Base-by-base conservation (phyloP, 2,888 invertebrate genomes). In the Synergus laeviventris region DNA sequence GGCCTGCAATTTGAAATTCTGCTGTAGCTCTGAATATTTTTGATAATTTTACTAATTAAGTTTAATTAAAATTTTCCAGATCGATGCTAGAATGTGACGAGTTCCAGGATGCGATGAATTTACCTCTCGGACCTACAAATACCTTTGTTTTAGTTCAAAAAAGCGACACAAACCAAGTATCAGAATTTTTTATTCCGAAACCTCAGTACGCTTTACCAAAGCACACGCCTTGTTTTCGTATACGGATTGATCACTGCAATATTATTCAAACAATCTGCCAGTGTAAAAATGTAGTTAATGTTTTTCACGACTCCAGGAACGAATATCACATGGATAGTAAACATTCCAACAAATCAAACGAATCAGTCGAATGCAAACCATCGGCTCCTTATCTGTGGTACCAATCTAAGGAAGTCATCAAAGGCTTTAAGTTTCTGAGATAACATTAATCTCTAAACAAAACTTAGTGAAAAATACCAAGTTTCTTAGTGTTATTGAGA, bases 141-240 rank as follows among this genome's bases (percentile, higher is more conserved):
- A 90, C 91, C 7, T 91, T 91, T 79, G 82, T 91, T 3, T 81
- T 91, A 56, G 76, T 91, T 24, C 86, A 88, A 66, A 90, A 91
- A 76, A 88, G 83, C 38, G 90, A 91, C 77, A 78, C 78, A 12
- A 87, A 84, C 75, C 74, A 81, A 3, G 77, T 83, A 7, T 90
- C 91, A 0, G 87, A 88, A 66, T 91, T 87, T 70, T 91, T 91
- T 64, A 54, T 91, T 54, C 90, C 87, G 1, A 91, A 90, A 76
- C 90, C 91, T 0, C 86, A 88, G 49, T 91, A 89, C 64, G 42
- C 73, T 14, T 76, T 85, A 0, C 82, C 86, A 4, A 38, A 39
- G 0, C 85, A 82, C 42, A 73, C 85, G 1, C 81, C 75, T 8
- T 83, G 82, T 79, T 89, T 90, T 74, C 76, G 79, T 16, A 87